A percentile compares a stretch with the other conserved stretches of the same genome.
These are phyloP conservation scores for Aegypius monachus DNA, from an alignment of 2,113 vertebrate species.

Conservation along the genomic window DNA sequence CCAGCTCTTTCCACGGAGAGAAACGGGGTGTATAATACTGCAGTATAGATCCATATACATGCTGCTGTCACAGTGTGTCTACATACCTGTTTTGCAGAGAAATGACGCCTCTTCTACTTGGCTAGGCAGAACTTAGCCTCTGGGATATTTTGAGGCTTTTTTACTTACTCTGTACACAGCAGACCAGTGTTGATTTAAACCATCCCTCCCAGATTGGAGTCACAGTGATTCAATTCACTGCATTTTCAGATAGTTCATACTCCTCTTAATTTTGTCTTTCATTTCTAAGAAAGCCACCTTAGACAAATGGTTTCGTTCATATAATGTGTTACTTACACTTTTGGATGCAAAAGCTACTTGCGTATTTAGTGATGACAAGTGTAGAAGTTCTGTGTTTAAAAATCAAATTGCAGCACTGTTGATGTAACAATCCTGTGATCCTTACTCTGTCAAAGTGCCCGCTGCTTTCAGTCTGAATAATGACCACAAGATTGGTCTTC, in stretches of 20 bases:
- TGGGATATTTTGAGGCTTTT: not conserved
- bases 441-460: not conserved
- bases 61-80: not conserved
- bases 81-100: not conserved
- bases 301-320: not conserved
- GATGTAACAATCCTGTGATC: not conserved
- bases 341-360: not conserved
- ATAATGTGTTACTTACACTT: not conserved
- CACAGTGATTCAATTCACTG: not conserved
- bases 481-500: not conserved
- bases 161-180: not conserved
- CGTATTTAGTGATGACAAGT: not conserved
- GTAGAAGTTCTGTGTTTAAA: not conserved
- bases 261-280: not conserved
- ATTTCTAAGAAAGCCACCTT: not conserved
- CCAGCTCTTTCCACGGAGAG: too few species aligned
- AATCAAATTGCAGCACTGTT: not conserved
- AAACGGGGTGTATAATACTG: accelerated
- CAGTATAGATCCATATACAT: accelerated
- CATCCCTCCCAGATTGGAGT: not conserved
- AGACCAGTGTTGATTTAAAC: not conserved
- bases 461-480: not conserved
- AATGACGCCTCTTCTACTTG: not conserved
- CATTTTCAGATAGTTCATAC: not conserved
- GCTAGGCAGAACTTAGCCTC: not conserved